A percentile compares a stretch with the other conserved stretches of the same genome.
These are phyloP conservation scores for Notechis scutatus DNA, from an alignment of 2,113 vertebrate species.

Conservation along the genomic window DNA sequence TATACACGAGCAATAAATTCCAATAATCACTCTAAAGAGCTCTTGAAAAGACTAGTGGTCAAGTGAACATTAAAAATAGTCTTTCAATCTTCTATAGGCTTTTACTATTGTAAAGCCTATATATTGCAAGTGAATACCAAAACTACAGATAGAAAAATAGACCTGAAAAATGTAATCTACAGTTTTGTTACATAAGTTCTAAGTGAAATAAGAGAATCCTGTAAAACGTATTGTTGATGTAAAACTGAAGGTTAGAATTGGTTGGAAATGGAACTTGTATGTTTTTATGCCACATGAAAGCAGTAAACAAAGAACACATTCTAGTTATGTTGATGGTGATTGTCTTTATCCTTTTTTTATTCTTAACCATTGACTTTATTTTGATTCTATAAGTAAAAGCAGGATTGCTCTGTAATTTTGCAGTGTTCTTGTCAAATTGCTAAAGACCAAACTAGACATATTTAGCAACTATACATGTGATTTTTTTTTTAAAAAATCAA, in stretches of 20 bases:
- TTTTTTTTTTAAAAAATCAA: not conserved
- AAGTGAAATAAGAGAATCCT: not conserved
- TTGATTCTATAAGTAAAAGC: not conserved
- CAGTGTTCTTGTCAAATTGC: not conserved
- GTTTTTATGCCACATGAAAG: not conserved
- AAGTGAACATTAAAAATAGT: slow-evolving; percentile 5
- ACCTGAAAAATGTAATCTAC: not conserved
- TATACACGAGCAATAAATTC: not conserved
- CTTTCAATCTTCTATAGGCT: not conserved
- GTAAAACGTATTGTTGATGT: not conserved
- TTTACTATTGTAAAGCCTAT: not conserved
- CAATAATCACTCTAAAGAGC: not conserved
- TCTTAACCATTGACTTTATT: not conserved
- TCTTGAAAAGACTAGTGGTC: not conserved
- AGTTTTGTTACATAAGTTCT: not conserved
- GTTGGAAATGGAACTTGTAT: not conserved
- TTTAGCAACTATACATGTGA: not conserved
- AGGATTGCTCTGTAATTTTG: not conserved
- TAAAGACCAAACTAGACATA: not conserved
- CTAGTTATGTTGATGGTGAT: not conserved
- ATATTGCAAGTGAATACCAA: not conserved
- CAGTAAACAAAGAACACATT: not conserved
- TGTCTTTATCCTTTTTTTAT: not conserved
- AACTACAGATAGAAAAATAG: not conserved
- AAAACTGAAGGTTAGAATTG: not conserved